Evolutionary conservation across 2,888 invertebrate species (phyloP).

Genomic region (Hirtodrosophila alboralis): DNA sequence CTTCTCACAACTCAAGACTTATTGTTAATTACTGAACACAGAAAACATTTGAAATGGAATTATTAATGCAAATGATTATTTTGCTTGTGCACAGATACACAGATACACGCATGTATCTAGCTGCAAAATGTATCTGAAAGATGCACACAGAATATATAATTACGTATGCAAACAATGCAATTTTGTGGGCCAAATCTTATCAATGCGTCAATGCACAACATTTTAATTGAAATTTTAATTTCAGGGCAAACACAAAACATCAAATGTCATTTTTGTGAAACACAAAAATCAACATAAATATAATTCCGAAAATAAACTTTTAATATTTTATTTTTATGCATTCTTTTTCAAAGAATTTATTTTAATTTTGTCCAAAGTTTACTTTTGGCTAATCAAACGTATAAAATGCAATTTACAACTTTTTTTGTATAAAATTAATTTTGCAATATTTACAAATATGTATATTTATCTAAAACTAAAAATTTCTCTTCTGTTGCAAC

Average conservation of each 20-base stretch:
- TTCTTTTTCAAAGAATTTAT: too few species aligned
- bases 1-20: slow-evolving; percentile 1
- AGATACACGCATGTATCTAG: slow-evolving; percentile 1
- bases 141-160: slow-evolving; percentile 29
- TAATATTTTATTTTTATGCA: too few species aligned
- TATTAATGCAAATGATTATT: slow-evolving; percentile 69
- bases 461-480: slow-evolving; percentile 39
- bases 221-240: slow-evolving; percentile 63
- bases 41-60: slow-evolving; percentile 48
- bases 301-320: too few species aligned
- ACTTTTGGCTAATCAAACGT: too few species aligned
- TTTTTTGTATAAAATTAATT: too few species aligned
- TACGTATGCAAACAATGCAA: slow-evolving; percentile 49
- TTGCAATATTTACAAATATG: slow-evolving; percentile 51
- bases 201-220: slow-evolving; percentile 16
- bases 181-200: slow-evolving; percentile 17
- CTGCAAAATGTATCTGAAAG: slow-evolving; percentile 39
- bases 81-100: slow-evolving; percentile 18
- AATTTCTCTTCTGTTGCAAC: slow-evolving; percentile 25
- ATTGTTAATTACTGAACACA: slow-evolving; percentile 57
- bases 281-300: too few species aligned
- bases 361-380: too few species aligned
- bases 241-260: slow-evolving; percentile 23
- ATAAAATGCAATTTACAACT: too few species aligned
- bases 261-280: too few species aligned